Evolutionary conservation across 2,113 vertebrate genomes (phyloP).

Genomic region (Channa maculata): DNA sequence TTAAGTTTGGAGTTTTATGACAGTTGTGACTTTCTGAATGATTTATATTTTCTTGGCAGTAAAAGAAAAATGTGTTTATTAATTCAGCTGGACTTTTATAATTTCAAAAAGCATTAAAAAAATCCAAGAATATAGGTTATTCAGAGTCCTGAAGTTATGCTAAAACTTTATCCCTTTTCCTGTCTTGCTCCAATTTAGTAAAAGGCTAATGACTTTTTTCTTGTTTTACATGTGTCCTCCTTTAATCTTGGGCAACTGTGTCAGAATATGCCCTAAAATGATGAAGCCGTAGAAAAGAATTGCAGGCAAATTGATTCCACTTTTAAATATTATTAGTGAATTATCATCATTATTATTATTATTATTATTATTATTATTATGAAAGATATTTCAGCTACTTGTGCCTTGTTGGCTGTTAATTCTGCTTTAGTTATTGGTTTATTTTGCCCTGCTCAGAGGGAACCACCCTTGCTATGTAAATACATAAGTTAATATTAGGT

Average conservation of each 20-base stretch:
- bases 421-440: background rate
- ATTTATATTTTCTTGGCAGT: background rate
- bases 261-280: constrained; percentile 35
- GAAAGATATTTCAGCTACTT: too few relatives aligned
- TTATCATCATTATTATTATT: background rate
- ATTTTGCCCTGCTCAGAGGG: background rate
- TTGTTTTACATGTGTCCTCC: constrained; percentile 50
- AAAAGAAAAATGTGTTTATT: background rate
- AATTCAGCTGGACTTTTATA: background rate
- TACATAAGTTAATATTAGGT: background rate
- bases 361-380: background rate
- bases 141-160: background rate
- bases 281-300: constrained; percentile 19
- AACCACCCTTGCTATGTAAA: background rate
- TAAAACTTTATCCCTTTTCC: background rate
- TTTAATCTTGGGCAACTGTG: constrained; percentile 62
- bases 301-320: too few relatives aligned
- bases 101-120: background rate
- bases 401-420: too few relatives aligned
- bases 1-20: background rate
- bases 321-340: background rate
- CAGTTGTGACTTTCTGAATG: background rate
- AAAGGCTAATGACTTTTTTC: constrained; percentile 63
- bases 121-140: too few relatives aligned
- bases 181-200: constrained; percentile 51